Percentiles rank a stretch among this genome's conserved stretches.
These are phyloP conservation scores for Rhizoglyphus robini DNA, from an alignment of 1,140 invertebrate genomes.

Conservation along the genomic window DNA sequence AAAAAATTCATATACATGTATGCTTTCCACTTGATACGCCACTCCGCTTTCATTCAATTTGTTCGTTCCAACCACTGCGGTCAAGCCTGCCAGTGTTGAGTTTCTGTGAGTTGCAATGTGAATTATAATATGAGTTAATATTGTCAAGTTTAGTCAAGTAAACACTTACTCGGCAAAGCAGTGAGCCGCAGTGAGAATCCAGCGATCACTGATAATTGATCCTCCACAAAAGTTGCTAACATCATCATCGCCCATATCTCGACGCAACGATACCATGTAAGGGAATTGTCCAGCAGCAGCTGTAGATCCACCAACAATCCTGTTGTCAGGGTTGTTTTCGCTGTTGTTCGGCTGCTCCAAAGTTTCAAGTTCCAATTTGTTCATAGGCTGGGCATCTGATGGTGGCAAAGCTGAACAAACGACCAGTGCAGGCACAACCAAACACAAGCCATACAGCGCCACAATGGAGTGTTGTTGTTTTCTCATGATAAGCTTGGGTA, in stretches of 20 bases:
- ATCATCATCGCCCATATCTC: slow-evolving; percentile 29
- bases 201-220: slow-evolving; percentile 55
- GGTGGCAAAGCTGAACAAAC: too few relatives aligned
- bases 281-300: neutral
- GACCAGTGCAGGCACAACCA: too few relatives aligned
- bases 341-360: too few relatives aligned
- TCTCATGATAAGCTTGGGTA: too few relatives aligned
- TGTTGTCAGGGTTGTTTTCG: too few relatives aligned
- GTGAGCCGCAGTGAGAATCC: slow-evolving; percentile 70
- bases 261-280: neutral
- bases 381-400: too few relatives aligned
- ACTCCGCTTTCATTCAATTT: neutral
- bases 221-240: slow-evolving; percentile 70
- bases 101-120: neutral
- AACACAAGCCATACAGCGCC: too few relatives aligned
- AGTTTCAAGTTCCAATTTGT: too few relatives aligned
- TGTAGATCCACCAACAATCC: neutral
- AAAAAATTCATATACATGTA: neutral
- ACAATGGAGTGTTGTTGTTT: too few relatives aligned
- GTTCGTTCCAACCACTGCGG: neutral
- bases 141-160: neutral
- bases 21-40: neutral
- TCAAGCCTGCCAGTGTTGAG: too few relatives aligned
- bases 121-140: neutral
- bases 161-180: slow-evolving; percentile 44